Conservation (phyloP, 2,888 invertebrate genomes). For the Cylloceria caligata region DNA sequence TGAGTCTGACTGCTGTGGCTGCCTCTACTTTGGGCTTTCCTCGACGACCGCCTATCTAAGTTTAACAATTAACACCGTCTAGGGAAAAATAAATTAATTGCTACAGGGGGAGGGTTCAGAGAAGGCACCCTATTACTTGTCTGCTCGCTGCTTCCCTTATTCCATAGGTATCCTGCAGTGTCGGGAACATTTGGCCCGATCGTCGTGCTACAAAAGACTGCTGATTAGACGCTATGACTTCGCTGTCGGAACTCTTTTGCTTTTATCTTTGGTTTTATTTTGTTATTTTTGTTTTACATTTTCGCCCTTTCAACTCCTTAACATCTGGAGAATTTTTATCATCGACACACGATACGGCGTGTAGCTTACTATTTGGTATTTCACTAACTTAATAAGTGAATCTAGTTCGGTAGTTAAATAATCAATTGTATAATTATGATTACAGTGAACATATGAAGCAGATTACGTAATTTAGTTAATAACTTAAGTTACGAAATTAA, state of each 20-base stretch:
- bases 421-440: neutral
- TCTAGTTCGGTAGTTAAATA: neutral
- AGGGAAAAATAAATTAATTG: conserved; percentile 83
- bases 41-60: conserved; percentile 83
- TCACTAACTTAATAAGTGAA: neutral
- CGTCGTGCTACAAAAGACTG: conserved; percentile 49
- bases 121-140: conserved; percentile 49
- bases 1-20: conserved; percentile 20
- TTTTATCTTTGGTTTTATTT: neutral
- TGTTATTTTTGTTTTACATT: neutral
- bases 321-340: neutral
- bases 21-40: conserved; percentile 75
- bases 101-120: conserved; percentile 60
- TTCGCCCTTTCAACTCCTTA: neutral
- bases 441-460: too few species aligned
- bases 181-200: conserved; percentile 61
- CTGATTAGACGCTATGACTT: conserved; percentile 31
- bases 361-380: too few species aligned
- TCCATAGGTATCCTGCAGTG: conserved; percentile 46
- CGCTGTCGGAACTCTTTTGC: neutral
- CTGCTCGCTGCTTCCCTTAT: conserved; percentile 46
- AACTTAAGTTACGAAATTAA: too few species aligned
- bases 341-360: neutral
- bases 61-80: conserved; percentile 83
- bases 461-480: too few species aligned